Evolutionary conservation across 1,140 invertebrate species (phyloP).

Genomic region (Nephotettix cincticeps): DNA sequence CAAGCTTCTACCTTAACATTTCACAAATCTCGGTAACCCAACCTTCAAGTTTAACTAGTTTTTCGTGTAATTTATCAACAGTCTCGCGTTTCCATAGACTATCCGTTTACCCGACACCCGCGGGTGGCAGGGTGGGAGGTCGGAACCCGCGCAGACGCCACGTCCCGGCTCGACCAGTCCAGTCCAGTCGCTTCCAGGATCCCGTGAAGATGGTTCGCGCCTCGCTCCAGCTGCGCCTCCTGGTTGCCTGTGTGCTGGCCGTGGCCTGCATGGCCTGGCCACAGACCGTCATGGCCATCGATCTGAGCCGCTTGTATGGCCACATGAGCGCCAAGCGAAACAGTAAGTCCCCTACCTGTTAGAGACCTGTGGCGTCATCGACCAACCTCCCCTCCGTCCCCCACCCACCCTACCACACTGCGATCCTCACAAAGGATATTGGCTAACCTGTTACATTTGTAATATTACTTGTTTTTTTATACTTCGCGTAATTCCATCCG

Average conservation of each 20-base stretch:
- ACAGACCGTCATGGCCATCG: conserved; percentile 58
- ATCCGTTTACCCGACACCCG: too few species aligned
- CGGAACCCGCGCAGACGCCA: neutral
- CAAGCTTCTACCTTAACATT: too few species aligned
- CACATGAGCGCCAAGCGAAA: conserved; percentile 62
- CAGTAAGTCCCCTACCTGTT: conserved; percentile 52
- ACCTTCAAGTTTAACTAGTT: too few species aligned
- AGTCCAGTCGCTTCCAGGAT: neutral
- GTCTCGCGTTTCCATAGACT: too few species aligned
- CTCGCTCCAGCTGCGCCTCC: neutral
- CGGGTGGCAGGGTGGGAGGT: neutral
- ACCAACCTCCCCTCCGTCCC: neutral
- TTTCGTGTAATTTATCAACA: too few species aligned
- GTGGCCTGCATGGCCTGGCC: conserved; percentile 53
- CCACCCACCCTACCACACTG: neutral
- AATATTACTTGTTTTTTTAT: too few species aligned
- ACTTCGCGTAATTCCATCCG: too few species aligned
- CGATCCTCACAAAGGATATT: too few species aligned
- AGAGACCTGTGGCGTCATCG: neutral
- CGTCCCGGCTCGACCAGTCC: neutral
- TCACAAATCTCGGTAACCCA: too few species aligned
- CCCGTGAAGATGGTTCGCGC: conserved; percentile 4
- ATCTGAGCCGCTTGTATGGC: conserved; percentile 65
- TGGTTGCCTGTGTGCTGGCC: conserved; percentile 44
- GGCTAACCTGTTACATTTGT: too few species aligned